Conservation (phyloP, 2,888 invertebrate species). For the Lottia gigantea region DNA sequence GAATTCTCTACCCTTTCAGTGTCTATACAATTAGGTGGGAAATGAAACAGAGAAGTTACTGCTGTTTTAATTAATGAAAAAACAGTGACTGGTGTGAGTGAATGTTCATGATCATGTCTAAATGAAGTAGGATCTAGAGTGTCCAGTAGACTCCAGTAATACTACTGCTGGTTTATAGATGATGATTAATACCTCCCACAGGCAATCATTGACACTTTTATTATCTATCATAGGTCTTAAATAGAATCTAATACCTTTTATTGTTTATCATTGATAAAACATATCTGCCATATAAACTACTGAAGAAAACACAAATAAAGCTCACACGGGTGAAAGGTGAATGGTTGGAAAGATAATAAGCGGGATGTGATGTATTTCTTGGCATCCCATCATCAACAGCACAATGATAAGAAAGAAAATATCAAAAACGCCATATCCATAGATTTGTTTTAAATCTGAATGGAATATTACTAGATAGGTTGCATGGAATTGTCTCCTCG, state of each 20-base stretch:
- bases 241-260: not conserved
- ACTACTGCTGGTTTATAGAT: not conserved
- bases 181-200: constrained; percentile 1
- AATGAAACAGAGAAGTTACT: not conserved
- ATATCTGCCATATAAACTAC: no score
- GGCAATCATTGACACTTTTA: constrained; percentile 7
- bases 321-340: no score
- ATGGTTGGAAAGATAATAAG: no score
- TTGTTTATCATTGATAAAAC: no score
- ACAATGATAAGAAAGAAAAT: no score
- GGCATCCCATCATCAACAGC: no score
- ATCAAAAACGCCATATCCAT: no score
- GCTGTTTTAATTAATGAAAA: constrained; percentile 10
- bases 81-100: constrained; percentile 3
- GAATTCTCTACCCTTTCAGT: not conserved
- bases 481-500: no score
- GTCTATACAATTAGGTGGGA: constrained; percentile 6
- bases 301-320: no score
- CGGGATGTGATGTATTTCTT: no score
- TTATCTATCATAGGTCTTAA: constrained; percentile 1
- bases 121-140: not conserved
- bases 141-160: not conserved
- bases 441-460: no score
- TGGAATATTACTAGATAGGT: no score
- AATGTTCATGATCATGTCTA: not conserved